phyloP scores from a whole-genome alignment of 2,797 vertebrate species.

The Anguilla obscura region DNA sequence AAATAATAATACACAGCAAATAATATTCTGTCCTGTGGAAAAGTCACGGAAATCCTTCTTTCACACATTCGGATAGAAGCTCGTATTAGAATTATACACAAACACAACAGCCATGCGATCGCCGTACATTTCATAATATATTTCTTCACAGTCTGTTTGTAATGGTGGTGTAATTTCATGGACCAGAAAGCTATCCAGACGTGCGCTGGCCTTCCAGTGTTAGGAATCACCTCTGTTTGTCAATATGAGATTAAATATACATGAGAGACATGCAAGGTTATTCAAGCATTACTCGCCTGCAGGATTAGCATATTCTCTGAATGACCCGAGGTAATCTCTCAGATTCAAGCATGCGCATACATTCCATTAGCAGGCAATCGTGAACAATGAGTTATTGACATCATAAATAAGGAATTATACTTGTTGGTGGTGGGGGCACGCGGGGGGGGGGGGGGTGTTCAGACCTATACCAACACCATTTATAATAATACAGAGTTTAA shows the following conservation, averaged over 20 bases:
- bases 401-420: slow-evolving; percentile 3
- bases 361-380: background rate
- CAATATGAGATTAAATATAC: slow-evolving; percentile 2
- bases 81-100: background rate
- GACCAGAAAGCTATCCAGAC: background rate
- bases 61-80: background rate
- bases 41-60: background rate
- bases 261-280: slow-evolving; percentile 1
- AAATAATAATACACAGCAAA: background rate
- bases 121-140: background rate
- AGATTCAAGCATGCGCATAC: background rate
- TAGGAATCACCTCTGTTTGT: background rate
- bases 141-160: background rate
- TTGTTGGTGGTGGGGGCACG: background rate
- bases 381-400: background rate
- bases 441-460: no score
- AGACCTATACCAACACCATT: background rate
- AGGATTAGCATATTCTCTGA: background rate
- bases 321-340: background rate
- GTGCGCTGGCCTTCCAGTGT: background rate
- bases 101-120: background rate
- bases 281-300: background rate
- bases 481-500: background rate
- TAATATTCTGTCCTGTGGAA: background rate
- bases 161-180: slow-evolving; percentile 14